Base-by-base conservation (phyloP, 2,888 invertebrate species). In the Drosophila tripunctata region DNA sequence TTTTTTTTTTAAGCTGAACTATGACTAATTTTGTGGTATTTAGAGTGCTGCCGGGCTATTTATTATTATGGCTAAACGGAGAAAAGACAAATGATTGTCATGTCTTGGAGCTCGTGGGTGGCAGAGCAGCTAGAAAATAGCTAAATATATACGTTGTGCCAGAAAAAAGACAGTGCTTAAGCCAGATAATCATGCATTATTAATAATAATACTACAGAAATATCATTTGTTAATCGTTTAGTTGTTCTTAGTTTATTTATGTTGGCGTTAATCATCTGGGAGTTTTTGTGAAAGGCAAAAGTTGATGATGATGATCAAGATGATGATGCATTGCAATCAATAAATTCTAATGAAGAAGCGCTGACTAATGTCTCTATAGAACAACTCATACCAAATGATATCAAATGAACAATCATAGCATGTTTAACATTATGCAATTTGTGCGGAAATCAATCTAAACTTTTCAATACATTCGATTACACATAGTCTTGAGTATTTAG, bases 21-120 rank as follows among this genome's bases (percentile, higher is more conserved):
- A 75, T 83, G 88, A 88, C 84, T 86, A 88, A 83, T 57, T 67
- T 61, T 8, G 10, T 57, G 81, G 84, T 69, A 83, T 83, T 83
- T 83, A 80, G 87, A 83, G 88, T 85, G 83, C 83, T 47, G 67
- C 30, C 69, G 60, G 56, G 65, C 43, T 64, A 63, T 63, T 65
- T 67, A 41, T 65, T 43, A 41, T 58, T 63, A 47, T 60, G 60
- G 56, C 12, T 15, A 64, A 67, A 54, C 30, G 12, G 35, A 27
- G n/a, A 44, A 15, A 60, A 76, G 67, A 64, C 48, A 75, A 79
- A 79, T 79, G 64, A 57, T 61, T 64, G 35, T 50, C 58, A 62
- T 57, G 52, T 45, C 43, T 14, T 48, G 38, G 41, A 63, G 47
- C 31, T 78, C 78, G 84, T 87, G 84, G 87, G 87, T 77, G 81